Percentiles rank a stretch among this genome's conserved stretches.
These are phyloP conservation scores for Sinonovacula constricta DNA, from an alignment of 1,140 invertebrate species.

Conservation along the genomic window DNA sequence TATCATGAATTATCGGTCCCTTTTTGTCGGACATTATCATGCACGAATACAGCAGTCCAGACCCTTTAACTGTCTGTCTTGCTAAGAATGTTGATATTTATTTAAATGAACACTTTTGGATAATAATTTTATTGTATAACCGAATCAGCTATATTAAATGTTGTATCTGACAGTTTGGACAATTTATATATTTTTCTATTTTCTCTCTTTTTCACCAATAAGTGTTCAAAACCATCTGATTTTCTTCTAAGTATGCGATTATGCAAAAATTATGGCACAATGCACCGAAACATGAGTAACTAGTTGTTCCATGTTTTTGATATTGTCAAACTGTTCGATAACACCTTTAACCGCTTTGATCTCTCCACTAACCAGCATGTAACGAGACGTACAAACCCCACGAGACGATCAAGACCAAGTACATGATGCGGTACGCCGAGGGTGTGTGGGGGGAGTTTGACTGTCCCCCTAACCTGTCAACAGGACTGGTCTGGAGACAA, in stretches of 20 bases:
- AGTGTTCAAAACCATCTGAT: neutral
- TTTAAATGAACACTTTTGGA: too few relatives aligned
- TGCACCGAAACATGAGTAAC: too few relatives aligned
- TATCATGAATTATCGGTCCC: too few relatives aligned
- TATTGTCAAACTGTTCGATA: neutral
- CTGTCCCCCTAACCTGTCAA: constrained; percentile 19
- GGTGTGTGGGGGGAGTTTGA: constrained; percentile 28
- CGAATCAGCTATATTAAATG: too few relatives aligned
- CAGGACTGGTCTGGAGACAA: constrained; percentile 32
- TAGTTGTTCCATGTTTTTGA: too few relatives aligned
- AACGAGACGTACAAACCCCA: constrained; percentile 34
- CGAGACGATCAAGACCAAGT: constrained; percentile 32
- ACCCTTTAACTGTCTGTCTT: neutral
- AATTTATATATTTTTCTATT: neutral
- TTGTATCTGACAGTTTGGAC: too few relatives aligned
- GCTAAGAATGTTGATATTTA: neutral
- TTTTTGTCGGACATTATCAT: too few relatives aligned
- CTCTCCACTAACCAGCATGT: constrained; percentile 17
- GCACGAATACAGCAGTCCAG: neutral
- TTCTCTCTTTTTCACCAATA: neutral
- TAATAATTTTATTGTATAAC: too few relatives aligned
- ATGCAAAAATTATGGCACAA: too few relatives aligned
- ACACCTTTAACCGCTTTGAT: neutral
- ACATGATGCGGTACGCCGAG: constrained; percentile 34
- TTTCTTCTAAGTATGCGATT: too few relatives aligned